These are phyloP conservation scores for Brachypalpus laphriformis DNA, from an alignment of 2,888 invertebrate species.

Conservation along the genomic window DNA sequence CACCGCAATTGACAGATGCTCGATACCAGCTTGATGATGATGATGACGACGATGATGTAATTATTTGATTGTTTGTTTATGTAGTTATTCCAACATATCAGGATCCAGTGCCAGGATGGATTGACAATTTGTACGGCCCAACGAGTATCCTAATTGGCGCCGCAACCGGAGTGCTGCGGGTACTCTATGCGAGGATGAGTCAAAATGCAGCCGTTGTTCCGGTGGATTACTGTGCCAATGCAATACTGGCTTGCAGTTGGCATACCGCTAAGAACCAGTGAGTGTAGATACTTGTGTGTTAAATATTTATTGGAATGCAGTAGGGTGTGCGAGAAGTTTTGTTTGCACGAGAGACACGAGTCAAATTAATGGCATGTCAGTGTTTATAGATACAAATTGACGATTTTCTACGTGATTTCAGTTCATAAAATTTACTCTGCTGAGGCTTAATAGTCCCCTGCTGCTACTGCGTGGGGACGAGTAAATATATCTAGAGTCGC, in stretches of 20 bases:
- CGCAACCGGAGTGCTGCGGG: conserved; percentile 85
- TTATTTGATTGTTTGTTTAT: conserved; percentile 65
- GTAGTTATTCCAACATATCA: conserved; percentile 83
- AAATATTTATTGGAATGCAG: conserved; percentile 62
- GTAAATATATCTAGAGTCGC: background rate
- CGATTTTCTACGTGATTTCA: conserved; percentile 62
- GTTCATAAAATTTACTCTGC: conserved; percentile 28
- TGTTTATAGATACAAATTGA: conserved; percentile 68
- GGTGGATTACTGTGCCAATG: conserved; percentile 83
- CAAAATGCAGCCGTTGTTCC: conserved; percentile 82
- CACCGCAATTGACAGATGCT: background rate
- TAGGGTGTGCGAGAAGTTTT: conserved; percentile 28
- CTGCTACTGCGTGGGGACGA: background rate
- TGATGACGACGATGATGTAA: conserved; percentile 60
- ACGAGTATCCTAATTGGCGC: conserved; percentile 83
- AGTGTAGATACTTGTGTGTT: conserved; percentile 37
- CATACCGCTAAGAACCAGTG: conserved; percentile 82
- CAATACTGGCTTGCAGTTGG: conserved; percentile 82
- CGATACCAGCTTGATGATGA: conserved; percentile 21
- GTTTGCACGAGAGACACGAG: conserved; percentile 58
- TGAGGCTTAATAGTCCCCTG: background rate
- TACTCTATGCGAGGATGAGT: conserved; percentile 78
- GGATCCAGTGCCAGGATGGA: conserved; percentile 86
- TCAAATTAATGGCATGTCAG: conserved; percentile 67
- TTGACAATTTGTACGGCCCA: conserved; percentile 87